Evolutionary conservation across 2,888 invertebrate genomes (phyloP).

Genomic region (Andrena flavipes): DNA sequence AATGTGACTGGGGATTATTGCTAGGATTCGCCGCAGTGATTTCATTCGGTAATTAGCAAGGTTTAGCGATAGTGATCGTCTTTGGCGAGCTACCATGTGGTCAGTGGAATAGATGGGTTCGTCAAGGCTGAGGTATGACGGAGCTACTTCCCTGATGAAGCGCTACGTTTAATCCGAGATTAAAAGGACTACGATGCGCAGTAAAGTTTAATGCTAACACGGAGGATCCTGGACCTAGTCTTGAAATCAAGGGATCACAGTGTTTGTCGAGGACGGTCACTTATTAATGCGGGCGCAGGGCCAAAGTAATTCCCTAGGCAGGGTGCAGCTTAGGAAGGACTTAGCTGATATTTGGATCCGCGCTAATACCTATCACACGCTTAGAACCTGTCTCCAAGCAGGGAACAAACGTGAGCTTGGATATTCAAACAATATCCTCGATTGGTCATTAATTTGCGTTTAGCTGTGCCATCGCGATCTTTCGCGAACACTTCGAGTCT

Average conservation of each 20-base stretch:
- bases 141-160: constrained; percentile 50
- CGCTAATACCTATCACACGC: constrained; percentile 72
- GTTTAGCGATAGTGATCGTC: not conserved
- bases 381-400: constrained; percentile 38
- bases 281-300: constrained; percentile 84
- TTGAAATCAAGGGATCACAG: constrained; percentile 71
- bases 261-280: constrained; percentile 77
- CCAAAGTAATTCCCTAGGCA: constrained; percentile 76
- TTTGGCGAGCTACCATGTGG: not conserved
- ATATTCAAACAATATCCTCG: not conserved
- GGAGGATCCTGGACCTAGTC: constrained; percentile 57
- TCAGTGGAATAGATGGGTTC: constrained; percentile 13
- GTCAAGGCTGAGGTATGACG: not conserved
- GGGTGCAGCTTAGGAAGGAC: constrained; percentile 77
- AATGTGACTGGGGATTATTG: too few relatives aligned
- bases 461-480: too few relatives aligned
- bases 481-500: too few relatives aligned
- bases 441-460: constrained; percentile 2
- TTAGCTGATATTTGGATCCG: constrained; percentile 78
- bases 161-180: constrained; percentile 51
- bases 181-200: constrained; percentile 55
- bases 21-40: too few relatives aligned
- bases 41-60: too few relatives aligned
- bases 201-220: constrained; percentile 64
- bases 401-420: not conserved